phyloP scores from a whole-genome alignment of 2,888 invertebrate species.

The Bombyx huttoni region DNA sequence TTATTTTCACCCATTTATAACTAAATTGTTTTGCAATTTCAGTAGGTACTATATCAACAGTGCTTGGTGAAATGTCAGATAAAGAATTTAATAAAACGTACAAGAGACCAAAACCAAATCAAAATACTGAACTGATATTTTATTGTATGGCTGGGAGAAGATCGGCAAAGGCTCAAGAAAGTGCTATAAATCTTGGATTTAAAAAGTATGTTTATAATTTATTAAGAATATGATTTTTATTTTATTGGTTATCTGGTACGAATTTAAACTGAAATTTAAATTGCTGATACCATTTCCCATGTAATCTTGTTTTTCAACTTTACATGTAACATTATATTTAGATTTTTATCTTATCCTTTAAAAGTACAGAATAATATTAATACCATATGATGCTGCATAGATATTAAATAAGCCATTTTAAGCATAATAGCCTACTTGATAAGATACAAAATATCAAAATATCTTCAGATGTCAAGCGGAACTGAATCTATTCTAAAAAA shows the following conservation, averaged over 20 bases:
- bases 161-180: slow-evolving; percentile 74
- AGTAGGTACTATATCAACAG: slow-evolving; percentile 68
- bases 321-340: neutral
- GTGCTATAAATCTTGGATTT: slow-evolving; percentile 71
- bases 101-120: slow-evolving; percentile 71
- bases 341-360: too few species aligned
- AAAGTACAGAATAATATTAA: too few species aligned
- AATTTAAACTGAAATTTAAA: too few species aligned
- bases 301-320: too few species aligned
- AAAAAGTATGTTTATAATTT: slow-evolving; percentile 60
- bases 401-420: neutral
- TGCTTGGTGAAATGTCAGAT: slow-evolving; percentile 49
- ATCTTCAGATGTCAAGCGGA: too few species aligned
- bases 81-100: slow-evolving; percentile 72
- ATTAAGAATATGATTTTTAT: too few species aligned
- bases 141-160: slow-evolving; percentile 79
- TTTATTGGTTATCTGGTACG: too few species aligned
- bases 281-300: too few species aligned
- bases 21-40: slow-evolving; percentile 17
- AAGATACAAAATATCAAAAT: too few species aligned
- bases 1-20: neutral
- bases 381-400: too few species aligned
- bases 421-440: neutral
- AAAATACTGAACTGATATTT: slow-evolving; percentile 75
- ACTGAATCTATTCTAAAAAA: too few species aligned